Base-by-base conservation (phyloP, 2,888 invertebrate species). In the Lissocephala sabroskyi region DNA sequence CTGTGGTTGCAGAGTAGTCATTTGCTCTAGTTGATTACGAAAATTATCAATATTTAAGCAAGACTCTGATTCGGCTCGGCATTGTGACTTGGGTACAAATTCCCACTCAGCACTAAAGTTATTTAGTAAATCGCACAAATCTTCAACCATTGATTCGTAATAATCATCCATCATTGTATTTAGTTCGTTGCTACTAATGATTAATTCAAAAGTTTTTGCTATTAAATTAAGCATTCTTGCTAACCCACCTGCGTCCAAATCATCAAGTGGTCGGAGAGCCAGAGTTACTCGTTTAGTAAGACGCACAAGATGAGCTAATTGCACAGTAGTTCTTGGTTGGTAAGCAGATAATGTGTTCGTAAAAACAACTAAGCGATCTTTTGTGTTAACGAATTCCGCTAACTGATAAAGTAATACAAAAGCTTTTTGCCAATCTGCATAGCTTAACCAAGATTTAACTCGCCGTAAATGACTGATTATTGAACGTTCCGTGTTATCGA, bases 51-150 rank as follows among this genome's bases (percentile, higher is more conserved):
- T 55, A 16, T 60, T 62, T 6, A 62, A 18, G 5, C 61, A 62
- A 1, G 61, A 60, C 35, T 60, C 58, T 0, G 61, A 62, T 16
- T 58, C 61, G 1, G 61, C 52, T 9, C 55, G 55, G 19, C 61
- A 62, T 19, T 60, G 61, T 0, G 61, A 52, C 23, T 62, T 62
- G 1, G 61, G 61, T 14, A 62, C 52, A 35, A 55, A 62, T 13
- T 60, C 61, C 61, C 61, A 62, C 32, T 62, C 61, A 1, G 41
- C 33, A 42, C 48, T 57, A 10, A 62, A 58, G 2, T 43, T 46
- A 13, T 62, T 52, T 2, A 60, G 48, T 10, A 62, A 32, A 11
- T 58, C 50, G 28, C 49, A 54, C 6, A 62, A 16, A 17, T 60
- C 52, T 16, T 32, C 32, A 0, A 58, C 48, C 61, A 62, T 55